These are phyloP conservation scores for Vanacampus margaritifer DNA, from an alignment of 2,113 vertebrate genomes.

Conservation along the genomic window DNA sequence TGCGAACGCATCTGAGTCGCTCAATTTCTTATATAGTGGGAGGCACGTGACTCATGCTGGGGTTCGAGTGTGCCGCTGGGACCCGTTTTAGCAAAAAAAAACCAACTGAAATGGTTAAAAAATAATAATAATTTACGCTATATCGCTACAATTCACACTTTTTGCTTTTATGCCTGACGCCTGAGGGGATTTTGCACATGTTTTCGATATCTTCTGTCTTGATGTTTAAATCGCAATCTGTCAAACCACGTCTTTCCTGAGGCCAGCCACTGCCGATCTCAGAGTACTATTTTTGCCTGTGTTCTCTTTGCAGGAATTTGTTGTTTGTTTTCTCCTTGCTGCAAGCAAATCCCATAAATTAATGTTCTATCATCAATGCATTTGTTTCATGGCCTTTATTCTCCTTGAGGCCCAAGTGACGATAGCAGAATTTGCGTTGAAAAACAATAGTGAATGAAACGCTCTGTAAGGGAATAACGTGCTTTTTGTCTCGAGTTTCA, in stretches of 20 bases:
- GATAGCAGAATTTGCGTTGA: background rate
- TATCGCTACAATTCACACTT: too few species aligned
- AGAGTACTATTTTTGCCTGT: background rate
- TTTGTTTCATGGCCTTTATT: background rate
- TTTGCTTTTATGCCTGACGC: background rate
- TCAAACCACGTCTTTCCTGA: background rate
- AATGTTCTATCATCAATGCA: background rate
- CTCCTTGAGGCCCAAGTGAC: background rate
- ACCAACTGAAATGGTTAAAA: too few species aligned
- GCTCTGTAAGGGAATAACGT: background rate
- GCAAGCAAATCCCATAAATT: background rate
- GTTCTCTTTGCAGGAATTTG: background rate
- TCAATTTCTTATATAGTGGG: too few species aligned
- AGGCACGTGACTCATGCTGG: too few species aligned
- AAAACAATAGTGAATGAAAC: background rate
- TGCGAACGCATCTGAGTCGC: too few species aligned
- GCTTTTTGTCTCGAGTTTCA: background rate
- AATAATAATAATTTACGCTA: too few species aligned
- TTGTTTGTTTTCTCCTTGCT: background rate
- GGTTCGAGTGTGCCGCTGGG: too few species aligned
- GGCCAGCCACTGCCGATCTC: background rate
- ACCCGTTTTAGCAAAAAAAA: too few species aligned
- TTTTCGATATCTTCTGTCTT: background rate
- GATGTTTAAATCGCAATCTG: background rate
- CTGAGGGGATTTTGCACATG: background rate